Conservation (phyloP, 2,888 invertebrate species). For the Tetanocera ferruginea region DNA sequence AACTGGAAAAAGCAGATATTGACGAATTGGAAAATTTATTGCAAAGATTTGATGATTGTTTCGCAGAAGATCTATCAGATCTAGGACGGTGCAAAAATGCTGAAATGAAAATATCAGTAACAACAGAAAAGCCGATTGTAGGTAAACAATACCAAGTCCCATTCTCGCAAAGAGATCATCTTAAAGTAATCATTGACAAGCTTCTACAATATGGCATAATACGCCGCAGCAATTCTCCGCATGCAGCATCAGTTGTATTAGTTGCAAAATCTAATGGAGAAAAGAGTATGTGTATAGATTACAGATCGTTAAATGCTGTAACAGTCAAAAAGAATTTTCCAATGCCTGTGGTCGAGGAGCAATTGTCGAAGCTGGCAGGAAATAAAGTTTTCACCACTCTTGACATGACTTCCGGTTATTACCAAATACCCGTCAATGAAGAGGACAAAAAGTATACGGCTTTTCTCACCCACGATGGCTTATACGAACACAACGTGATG, state of each 20-base stretch:
- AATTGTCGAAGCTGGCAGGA: constrained; percentile 48
- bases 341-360: constrained; percentile 48
- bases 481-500: constrained; percentile 58
- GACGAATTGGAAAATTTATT: neutral
- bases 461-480: too few species aligned
- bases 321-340: constrained; percentile 45
- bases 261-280: constrained; percentile 42
- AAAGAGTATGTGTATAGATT: constrained; percentile 45
- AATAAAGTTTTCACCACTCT: constrained; percentile 46
- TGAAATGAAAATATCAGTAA: neutral
- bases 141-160: neutral
- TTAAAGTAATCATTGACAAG: constrained; percentile 14
- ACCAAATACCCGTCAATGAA: too few species aligned
- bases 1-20: neutral
- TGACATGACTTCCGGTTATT: constrained; percentile 52
- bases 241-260: constrained; percentile 44
- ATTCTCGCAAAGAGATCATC: neutral
- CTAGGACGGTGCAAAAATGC: too few species aligned
- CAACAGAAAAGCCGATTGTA: neutral
- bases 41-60: neutral
- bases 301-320: constrained; percentile 40
- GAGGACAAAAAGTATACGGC: too few species aligned
- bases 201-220: constrained; percentile 39
- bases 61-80: too few species aligned
- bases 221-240: constrained; percentile 37